These are phyloP conservation scores for Hippocampus zosterae DNA, from an alignment of 2,113 vertebrate species.

Conservation along the genomic window DNA sequence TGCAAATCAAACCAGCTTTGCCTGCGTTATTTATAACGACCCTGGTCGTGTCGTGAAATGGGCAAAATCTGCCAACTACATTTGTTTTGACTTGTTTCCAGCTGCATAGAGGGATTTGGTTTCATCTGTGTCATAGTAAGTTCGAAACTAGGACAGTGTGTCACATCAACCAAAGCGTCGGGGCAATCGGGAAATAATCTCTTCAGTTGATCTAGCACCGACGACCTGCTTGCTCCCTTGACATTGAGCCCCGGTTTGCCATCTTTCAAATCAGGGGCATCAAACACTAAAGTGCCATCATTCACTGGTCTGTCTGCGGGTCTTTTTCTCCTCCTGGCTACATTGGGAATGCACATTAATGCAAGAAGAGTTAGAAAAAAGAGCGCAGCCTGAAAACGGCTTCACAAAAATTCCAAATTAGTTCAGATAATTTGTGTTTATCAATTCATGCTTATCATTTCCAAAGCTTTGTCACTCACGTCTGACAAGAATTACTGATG, in stretches of 20 bases:
- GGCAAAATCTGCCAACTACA: conserved; percentile 46
- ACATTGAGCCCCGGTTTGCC: conserved; percentile 22
- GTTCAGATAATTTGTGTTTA: conserved; percentile 22
- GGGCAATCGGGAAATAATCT: conserved; percentile 35
- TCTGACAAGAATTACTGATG: conserved; percentile 26
- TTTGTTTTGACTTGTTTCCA: conserved; percentile 31
- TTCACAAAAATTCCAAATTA: conserved; percentile 3
- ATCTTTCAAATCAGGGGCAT: conserved; percentile 9
- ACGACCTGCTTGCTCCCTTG: conserved; percentile 19
- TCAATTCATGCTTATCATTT: conserved; percentile 23
- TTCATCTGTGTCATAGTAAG: conserved; percentile 43
- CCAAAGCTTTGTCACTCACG: conserved; percentile 16
- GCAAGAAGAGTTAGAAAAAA: conserved; percentile 5
- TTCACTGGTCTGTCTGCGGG: neutral
- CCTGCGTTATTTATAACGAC: conserved; percentile 20
- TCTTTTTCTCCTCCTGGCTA: neutral
- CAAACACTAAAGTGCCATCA: conserved; percentile 2
- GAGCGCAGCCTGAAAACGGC: conserved; percentile 5
- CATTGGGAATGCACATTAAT: neutral
- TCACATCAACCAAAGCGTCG: conserved; percentile 38
- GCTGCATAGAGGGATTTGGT: conserved; percentile 43
- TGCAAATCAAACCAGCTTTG: conserved; percentile 49
- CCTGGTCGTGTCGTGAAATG: conserved; percentile 30
- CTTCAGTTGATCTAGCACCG: conserved; percentile 27
- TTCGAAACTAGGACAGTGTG: conserved; percentile 59